Evolutionary conservation across 2,888 invertebrate species (phyloP), one percentile per base, ranked within the genome.

Genomic region (Amphipyra berbera): DNA sequence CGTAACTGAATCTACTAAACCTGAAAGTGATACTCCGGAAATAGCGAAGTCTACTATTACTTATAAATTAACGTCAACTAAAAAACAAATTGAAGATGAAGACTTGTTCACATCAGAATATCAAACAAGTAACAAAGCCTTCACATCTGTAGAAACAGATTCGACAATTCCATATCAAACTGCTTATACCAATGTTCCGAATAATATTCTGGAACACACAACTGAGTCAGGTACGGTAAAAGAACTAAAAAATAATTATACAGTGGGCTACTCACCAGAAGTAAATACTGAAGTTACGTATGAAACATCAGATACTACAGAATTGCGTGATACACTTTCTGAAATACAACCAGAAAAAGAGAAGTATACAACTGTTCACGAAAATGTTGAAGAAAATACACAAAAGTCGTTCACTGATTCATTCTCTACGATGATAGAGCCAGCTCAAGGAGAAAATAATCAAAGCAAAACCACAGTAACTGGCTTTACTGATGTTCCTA

Each of bases 311-410:
- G 38, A 35, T 44, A 45, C 69, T 42, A 52, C 41, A 38, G 55
- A 55, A 42, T 44, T 44, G 1, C 10, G 14, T 46, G 14, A 54
- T 47, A 59, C 35, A 8, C 15, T 15, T 40, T 14, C 12, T 0
- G 13, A 46, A 9, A 46, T n/a, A 6, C 21, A 40, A 30, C 4
- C 37, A 30, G 44, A 57, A 9, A 47, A 13, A 27, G 30, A n/a
- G 0, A 33, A 67, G 10, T 12, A 44, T 33, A 59, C 53, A 30
- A 68, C 68, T 35, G 8, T 27, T 15, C 37, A 46, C 6, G 37
- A 50, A 15, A 30, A 47, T 48, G 15, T 42, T 41, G 37, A 67
- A 48, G 9, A 14, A 45, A 52, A 13, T 40, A 72, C 73, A 27
- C 55, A 45, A 44, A 47, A 35, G 42, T 40, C 41, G 7, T 13